These are phyloP conservation scores for Sinosuthora webbiana DNA, from an alignment of 2,113 vertebrate genomes.

Conservation along the genomic window DNA sequence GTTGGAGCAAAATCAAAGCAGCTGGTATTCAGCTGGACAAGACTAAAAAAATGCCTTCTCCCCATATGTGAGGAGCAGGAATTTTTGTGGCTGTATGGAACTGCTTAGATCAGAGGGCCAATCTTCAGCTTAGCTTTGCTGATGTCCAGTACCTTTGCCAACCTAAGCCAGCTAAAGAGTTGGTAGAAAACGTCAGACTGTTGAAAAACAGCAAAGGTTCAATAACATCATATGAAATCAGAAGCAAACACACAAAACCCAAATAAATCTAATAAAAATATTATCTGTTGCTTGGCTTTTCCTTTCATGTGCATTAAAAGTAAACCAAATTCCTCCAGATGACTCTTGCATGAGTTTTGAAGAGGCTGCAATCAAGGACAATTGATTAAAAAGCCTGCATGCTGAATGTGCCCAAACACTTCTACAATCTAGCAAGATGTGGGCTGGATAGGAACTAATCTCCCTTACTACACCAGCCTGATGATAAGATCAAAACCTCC, in stretches of 20 bases:
- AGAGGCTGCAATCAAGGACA: neutral
- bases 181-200: neutral
- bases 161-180: neutral
- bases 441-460: neutral
- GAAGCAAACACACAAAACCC: neutral
- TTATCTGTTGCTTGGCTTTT: neutral
- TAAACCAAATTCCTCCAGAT: neutral
- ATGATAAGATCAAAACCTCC: neutral
- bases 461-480: neutral
- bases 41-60: neutral
- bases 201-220: neutral
- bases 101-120: neutral
- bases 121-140: neutral
- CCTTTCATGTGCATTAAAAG: neutral
- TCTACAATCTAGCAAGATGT: neutral
- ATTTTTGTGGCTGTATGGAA: neutral
- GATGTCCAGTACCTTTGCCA: neutral
- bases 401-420: neutral
- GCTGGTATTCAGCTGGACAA: constrained; percentile 9
- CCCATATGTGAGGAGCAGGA: neutral
- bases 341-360: neutral
- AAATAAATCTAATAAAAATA: neutral
- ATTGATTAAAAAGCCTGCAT: neutral
- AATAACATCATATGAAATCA: neutral
- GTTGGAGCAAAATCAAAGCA: constrained; percentile 3